Evolutionary conservation across 1,140 invertebrate genomes (phyloP).

Genomic region (Micrasema minimum): DNA sequence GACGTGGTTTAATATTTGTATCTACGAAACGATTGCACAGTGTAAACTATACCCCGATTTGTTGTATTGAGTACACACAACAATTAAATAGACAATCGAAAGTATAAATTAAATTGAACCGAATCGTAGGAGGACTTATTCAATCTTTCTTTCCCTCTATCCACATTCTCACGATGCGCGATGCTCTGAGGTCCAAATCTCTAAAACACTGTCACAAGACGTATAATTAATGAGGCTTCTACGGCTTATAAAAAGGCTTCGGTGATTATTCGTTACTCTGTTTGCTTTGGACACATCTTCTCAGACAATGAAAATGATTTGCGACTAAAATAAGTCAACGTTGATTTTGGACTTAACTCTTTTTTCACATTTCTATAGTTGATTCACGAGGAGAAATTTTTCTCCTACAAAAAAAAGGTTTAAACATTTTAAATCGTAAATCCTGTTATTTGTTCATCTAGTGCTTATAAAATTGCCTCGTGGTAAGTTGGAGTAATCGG

Average conservation of each 20-base stretch:
- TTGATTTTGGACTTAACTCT: constrained; percentile 32
- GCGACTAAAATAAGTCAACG: constrained; percentile 40
- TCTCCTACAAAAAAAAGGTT: too few species aligned
- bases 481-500: too few species aligned
- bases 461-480: too few species aligned
- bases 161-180: constrained; percentile 44
- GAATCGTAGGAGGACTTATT: constrained; percentile 40
- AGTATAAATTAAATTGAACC: too few species aligned
- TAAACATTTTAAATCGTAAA: too few species aligned
- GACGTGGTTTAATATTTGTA: too few species aligned
- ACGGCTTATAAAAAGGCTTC: constrained; percentile 24
- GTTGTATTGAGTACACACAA: too few species aligned
- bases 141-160: constrained; percentile 42
- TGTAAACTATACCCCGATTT: too few species aligned
- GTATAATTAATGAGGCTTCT: constrained; percentile 44
- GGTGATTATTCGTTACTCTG: constrained; percentile 1
- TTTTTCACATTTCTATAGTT: constrained; percentile 6
- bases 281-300: constrained; percentile 18
- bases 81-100: too few species aligned
- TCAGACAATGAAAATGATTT: constrained; percentile 42
- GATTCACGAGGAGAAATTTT: too few species aligned
- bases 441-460: too few species aligned
- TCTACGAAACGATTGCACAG: too few species aligned
- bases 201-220: constrained; percentile 34
- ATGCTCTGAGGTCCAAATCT: constrained; percentile 6